Percentiles rank a stretch among this genome's conserved stretches.
phyloP scores from a whole-genome alignment of 2,888 invertebrate genomes.

The Pristionchus entomophagus region DNA sequence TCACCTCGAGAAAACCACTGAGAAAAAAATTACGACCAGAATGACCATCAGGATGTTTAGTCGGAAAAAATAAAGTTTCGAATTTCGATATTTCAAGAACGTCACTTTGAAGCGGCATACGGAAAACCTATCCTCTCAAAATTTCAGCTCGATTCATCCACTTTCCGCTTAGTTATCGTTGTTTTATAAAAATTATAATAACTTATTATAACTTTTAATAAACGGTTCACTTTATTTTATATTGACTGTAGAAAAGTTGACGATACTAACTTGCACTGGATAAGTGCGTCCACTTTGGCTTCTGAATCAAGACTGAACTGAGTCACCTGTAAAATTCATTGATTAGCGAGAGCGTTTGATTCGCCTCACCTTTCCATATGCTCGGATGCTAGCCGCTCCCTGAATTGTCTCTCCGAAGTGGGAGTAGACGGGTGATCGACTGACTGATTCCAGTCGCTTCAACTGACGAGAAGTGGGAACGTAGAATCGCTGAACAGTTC shows the following conservation, averaged over 20 bases:
- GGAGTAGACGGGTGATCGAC: slow-evolving; percentile 73
- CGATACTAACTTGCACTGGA: slow-evolving; percentile 34
- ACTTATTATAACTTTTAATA: not conserved
- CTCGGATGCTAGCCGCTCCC: slow-evolving; percentile 77
- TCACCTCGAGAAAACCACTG: too few species aligned
- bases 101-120: too few species aligned
- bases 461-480: slow-evolving; percentile 91
- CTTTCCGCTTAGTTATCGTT: not conserved
- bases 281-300: not conserved
- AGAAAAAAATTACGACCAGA: too few species aligned
- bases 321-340: not conserved
- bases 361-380: slow-evolving; percentile 63
- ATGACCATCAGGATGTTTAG: too few species aligned
- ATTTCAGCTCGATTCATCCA: too few species aligned
- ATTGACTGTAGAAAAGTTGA: too few species aligned
- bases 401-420: slow-evolving; percentile 77
- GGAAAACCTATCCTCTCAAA: too few species aligned
- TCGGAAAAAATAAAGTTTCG: too few species aligned
- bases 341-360: not conserved
- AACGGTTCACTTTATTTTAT: not conserved
- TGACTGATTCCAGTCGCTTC: slow-evolving; percentile 68
- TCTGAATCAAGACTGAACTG: slow-evolving; percentile 27
- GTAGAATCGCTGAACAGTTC: slow-evolving; percentile 85
- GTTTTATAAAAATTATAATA: too few species aligned
- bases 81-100: too few species aligned